Conservation (phyloP, 2,113 vertebrate species). For the Sceloporus tristichus region DNA sequence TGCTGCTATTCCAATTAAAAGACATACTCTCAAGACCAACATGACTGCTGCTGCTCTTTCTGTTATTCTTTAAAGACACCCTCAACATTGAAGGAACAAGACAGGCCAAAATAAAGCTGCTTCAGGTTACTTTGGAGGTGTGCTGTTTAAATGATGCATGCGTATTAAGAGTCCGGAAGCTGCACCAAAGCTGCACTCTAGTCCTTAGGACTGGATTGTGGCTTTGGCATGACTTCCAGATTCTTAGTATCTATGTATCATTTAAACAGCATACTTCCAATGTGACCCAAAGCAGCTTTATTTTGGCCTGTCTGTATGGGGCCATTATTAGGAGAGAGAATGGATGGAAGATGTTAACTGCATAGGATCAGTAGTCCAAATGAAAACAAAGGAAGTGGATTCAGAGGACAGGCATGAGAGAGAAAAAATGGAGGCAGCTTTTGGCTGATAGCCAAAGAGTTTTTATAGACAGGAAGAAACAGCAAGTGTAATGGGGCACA, state of each 20-base stretch:
- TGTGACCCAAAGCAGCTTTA: too few relatives aligned
- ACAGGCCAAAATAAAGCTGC: too few relatives aligned
- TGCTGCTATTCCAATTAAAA: not conserved
- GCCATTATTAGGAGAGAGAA: not conserved
- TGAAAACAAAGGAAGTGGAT: not conserved
- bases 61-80: not conserved
- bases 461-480: not conserved
- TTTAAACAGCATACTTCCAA: too few relatives aligned
- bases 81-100: too few relatives aligned
- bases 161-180: too few relatives aligned
- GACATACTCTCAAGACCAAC: not conserved
- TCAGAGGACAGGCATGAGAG: not conserved
- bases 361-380: not conserved
- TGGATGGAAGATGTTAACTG: not conserved
- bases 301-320: too few relatives aligned
- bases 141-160: too few relatives aligned
- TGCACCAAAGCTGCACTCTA: too few relatives aligned
- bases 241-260: too few relatives aligned
- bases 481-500: not conserved
- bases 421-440: not conserved
- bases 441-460: not conserved
- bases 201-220: too few relatives aligned
- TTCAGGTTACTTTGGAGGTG: too few relatives aligned
- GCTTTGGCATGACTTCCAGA: too few relatives aligned
- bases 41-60: not conserved